Percentiles rank a stretch among this genome's conserved stretches.
phyloP scores from a whole-genome alignment of 2,113 vertebrate genomes.

The Oxyura jamaicensis region DNA sequence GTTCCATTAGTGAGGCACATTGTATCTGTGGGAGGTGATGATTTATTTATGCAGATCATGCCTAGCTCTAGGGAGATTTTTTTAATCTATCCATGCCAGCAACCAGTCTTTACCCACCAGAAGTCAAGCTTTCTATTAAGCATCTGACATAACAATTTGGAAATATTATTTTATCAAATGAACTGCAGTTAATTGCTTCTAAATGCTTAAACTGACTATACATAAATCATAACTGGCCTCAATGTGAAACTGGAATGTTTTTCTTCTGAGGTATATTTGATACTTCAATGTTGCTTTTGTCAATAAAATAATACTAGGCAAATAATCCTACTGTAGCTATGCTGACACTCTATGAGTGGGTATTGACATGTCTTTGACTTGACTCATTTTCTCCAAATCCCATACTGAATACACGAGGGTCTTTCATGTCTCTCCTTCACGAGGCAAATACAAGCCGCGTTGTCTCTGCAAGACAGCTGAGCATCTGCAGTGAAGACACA shows the following conservation, averaged over 20 bases:
- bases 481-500: neutral
- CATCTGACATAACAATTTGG: constrained; percentile 2
- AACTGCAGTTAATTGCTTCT: constrained; percentile 6
- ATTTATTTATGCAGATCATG: constrained; percentile 28
- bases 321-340: neutral
- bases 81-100: neutral
- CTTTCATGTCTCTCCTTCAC: neutral
- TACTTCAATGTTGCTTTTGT: neutral
- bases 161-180: constrained; percentile 36
- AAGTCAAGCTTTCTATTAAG: neutral
- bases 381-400: neutral
- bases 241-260: neutral
- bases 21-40: neutral
- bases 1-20: constrained; percentile 7
- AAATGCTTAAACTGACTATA: neutral
- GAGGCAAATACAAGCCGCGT: too few relatives aligned
- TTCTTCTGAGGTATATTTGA: neutral
- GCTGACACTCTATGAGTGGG: neutral
- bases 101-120: neutral
- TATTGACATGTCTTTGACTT: neutral
- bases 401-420: neutral
- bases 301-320: neutral
- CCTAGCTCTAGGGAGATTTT: neutral
- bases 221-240: neutral
- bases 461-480: neutral